These are phyloP conservation scores for Musca vetustissima DNA, from an alignment of 1,140 invertebrate species.

Conservation along the genomic window DNA sequence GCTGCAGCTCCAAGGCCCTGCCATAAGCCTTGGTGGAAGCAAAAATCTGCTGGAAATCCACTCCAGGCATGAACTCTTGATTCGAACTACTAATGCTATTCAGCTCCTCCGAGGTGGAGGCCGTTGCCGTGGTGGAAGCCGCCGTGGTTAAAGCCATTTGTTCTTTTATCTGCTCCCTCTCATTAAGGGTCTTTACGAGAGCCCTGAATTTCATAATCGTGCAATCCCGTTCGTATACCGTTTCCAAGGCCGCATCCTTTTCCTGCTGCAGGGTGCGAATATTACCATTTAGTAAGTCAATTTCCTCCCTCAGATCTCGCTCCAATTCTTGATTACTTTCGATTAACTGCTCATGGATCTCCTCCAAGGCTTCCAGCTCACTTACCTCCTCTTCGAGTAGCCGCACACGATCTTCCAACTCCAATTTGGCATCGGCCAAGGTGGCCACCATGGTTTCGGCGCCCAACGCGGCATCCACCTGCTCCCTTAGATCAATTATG, in stretches of 20 bases:
- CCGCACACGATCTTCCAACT: conserved; percentile 82
- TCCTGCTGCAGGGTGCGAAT: conserved; percentile 76
- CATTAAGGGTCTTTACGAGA: conserved; percentile 82
- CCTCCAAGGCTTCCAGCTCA: conserved; percentile 78
- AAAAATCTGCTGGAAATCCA: conserved; percentile 88
- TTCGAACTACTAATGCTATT: conserved; percentile 56
- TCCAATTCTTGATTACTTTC: conserved; percentile 84
- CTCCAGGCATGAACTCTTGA: conserved; percentile 62
- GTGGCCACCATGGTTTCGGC: conserved; percentile 98
- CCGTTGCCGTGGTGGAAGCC: conserved; percentile 33
- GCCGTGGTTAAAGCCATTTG: conserved; percentile 6
- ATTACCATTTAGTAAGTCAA: conserved; percentile 81
- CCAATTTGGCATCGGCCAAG: conserved; percentile 88
- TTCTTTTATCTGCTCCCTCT: conserved; percentile 45
- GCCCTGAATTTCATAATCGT: conserved; percentile 95
- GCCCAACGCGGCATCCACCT: conserved; percentile 89
- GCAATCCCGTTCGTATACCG: conserved; percentile 87
- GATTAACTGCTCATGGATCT: conserved; percentile 75
- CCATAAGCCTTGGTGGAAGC: conserved; percentile 86
- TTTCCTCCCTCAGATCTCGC: conserved; percentile 87
- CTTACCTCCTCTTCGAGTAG: conserved; percentile 89
- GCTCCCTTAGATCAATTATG: conserved; percentile 72
- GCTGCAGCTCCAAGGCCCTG: conserved; percentile 88
- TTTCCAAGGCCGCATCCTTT: conserved; percentile 83
- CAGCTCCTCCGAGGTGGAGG: conserved; percentile 48